Base-by-base conservation (phyloP, 2,113 vertebrate genomes). In the Delphinus delphis region DNA sequence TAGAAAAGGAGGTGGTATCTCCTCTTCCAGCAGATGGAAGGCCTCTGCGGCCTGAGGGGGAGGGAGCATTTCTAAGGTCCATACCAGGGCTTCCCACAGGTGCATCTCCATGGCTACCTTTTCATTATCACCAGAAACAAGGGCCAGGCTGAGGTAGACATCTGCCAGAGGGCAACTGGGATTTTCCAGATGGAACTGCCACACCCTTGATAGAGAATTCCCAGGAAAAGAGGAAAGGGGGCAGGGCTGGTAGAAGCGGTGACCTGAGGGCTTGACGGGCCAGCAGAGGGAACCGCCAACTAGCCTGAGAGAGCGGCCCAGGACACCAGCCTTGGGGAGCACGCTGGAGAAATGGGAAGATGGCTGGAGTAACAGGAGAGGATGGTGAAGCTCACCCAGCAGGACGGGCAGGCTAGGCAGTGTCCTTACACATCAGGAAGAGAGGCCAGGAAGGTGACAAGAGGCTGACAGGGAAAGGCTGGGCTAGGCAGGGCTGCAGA, bases 11-110 rank as follows among this genome's bases (percentile, higher is more conserved):
- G 82, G n/a, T 0, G 0, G 68, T 26, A 53, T 41, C 28, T 97
- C 76, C n/a, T 95, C 44, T 55, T 77, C 50, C 55, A 93, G 70
- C 96, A 98, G 96, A 94, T 85, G 86, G 93, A 84, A 95, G 62
- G 71, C 55, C 92, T 92, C 21, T 0, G 4, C 77, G 76, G 58
- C 62, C 70, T 80, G 8, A 85, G 31, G 44, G 25, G 86, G 70
- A 85, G 41, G 0, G 62, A 60, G 33, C 86, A 65, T 85, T 96
- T 96, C 67, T 60, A 77, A 2, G 90, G 86, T 67, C 67, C 15
- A 20, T 18, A 23, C 88, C 90, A 82, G 31, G 26, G 65, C 63
- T 33, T 18, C 38, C 86, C 23, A 38, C 63, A 60, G 15, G 28
- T 62, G 38, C 50, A 10, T 67, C 65, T 79, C 76, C 91, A 44